phyloP scores from a whole-genome alignment of 1,140 invertebrate species.

The Meloidogyne chitwoodi region DNA sequence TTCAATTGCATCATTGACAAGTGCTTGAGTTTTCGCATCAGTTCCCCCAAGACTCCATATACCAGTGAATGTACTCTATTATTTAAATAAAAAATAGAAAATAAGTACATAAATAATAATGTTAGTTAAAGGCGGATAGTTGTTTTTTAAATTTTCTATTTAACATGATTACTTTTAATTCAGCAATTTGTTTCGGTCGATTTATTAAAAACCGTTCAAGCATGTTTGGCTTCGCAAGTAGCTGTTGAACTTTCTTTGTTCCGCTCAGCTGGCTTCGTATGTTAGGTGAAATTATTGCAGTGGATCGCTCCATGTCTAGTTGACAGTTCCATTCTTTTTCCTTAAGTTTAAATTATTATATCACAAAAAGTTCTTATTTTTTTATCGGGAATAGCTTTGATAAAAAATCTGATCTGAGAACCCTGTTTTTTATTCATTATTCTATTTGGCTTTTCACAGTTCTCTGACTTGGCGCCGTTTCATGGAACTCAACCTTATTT shows the following conservation, averaged over 20 bases:
- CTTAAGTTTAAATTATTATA: not conserved
- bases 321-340: conserved; percentile 9
- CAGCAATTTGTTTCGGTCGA: not conserved
- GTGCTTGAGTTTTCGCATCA: not conserved
- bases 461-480: too few relatives aligned
- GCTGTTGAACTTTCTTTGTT: conserved; percentile 8
- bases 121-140: too few relatives aligned
- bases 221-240: not conserved
- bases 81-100: too few relatives aligned
- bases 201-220: not conserved
- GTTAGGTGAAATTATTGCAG: conserved; percentile 15
- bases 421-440: too few relatives aligned
- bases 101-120: too few relatives aligned
- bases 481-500: not conserved
- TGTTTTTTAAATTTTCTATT: too few relatives aligned
- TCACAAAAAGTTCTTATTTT: too few relatives aligned
- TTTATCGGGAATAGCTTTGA: too few relatives aligned
- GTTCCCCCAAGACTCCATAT: conserved; percentile 10
- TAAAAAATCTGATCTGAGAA: too few relatives aligned
- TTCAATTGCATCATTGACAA: conserved; percentile 1
- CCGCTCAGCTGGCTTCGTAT: conserved; percentile 1
- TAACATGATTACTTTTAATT: not conserved
- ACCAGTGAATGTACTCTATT: not conserved
- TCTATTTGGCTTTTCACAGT: too few relatives aligned
- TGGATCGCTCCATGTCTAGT: conserved; percentile 3